Evolutionary conservation across 1,140 invertebrate species (phyloP).

Genomic region (Pseudomyrmex dendroicus): DNA sequence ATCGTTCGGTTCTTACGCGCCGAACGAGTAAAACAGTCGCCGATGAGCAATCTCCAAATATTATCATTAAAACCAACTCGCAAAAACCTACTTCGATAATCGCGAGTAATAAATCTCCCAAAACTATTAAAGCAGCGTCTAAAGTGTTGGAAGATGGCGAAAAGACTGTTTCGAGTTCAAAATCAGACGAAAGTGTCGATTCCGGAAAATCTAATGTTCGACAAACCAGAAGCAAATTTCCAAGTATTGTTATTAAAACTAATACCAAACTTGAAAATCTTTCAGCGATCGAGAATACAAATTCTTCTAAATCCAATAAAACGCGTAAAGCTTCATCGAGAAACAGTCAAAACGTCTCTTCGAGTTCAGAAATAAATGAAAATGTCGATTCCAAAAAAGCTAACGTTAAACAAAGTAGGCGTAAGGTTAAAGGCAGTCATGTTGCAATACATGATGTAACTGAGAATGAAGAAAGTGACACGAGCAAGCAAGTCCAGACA

Average conservation of each 20-base stretch:
- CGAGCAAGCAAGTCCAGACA: neutral
- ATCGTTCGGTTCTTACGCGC: neutral
- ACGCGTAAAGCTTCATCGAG: neutral
- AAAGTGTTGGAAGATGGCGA: no score
- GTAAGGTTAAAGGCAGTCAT: neutral
- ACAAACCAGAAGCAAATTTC: neutral
- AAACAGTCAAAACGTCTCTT: neutral
- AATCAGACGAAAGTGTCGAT: no score
- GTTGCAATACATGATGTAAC: neutral
- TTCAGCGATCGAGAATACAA: neutral
- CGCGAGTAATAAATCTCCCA: neutral
- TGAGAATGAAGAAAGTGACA: neutral
- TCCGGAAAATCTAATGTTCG: no score
- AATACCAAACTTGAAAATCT: neutral
- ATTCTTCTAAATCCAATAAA: neutral
- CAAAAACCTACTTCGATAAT: neutral
- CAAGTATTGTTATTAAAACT: constrained; percentile 2
- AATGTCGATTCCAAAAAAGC: neutral
- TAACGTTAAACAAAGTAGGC: neutral
- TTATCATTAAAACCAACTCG: neutral
- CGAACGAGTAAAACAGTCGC: neutral
- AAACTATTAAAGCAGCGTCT: neutral
- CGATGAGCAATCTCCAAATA: neutral
- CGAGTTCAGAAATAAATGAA: neutral
- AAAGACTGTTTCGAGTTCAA: no score